Evolutionary conservation across 1,140 invertebrate species (phyloP).

Genomic region (Brachionus rotundiformis): DNA sequence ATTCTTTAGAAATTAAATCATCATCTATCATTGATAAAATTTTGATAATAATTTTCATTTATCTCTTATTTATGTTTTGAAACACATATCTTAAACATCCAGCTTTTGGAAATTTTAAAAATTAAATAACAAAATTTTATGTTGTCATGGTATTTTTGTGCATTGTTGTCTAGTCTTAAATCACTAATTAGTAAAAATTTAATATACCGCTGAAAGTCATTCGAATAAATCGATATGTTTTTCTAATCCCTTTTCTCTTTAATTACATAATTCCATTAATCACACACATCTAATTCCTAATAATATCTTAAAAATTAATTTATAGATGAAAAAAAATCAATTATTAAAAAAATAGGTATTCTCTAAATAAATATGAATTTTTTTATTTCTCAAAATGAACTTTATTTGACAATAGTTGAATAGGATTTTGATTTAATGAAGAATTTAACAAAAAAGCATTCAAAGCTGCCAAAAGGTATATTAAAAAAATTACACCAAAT

Average conservation of each 20-base stretch:
- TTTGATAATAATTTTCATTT: background rate
- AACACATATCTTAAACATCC: too few species aligned
- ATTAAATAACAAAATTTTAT: background rate
- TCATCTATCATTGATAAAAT: background rate
- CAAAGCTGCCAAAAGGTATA: background rate
- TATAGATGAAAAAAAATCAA: too few species aligned
- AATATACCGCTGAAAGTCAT: background rate
- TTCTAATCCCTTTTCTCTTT: background rate
- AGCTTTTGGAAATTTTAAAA: background rate
- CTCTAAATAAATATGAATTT: background rate
- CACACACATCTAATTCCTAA: background rate
- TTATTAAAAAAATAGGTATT: too few species aligned
- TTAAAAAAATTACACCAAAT: background rate
- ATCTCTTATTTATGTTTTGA: background rate
- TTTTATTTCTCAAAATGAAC: background rate
- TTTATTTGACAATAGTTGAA: too few species aligned
- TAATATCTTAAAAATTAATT: background rate
- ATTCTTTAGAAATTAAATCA: background rate
- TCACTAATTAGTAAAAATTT: slow-evolving; percentile 2
- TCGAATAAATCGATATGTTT: background rate
- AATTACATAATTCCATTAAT: slow-evolving; percentile 11
- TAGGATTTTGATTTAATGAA: too few species aligned
- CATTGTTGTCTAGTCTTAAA: slow-evolving; percentile 32
- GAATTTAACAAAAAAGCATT: background rate
- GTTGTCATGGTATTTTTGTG: slow-evolving; percentile 19